phyloP scores from a whole-genome alignment of 1,140 invertebrate genomes.

The Orchesella cincta region DNA sequence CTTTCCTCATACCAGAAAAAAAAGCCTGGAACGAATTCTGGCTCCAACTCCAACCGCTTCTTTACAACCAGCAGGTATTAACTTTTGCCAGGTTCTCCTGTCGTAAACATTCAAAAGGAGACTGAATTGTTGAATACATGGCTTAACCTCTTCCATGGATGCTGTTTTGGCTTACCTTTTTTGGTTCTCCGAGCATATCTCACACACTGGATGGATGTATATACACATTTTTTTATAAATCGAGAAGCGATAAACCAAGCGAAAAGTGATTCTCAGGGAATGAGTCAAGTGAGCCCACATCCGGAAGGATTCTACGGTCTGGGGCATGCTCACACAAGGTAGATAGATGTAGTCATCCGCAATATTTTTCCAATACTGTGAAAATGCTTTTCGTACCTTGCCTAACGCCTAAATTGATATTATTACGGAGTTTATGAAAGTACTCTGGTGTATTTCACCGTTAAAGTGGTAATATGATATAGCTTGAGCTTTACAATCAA shows the following conservation, averaged over 20 bases:
- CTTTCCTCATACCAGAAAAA: not conserved
- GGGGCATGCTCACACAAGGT: too few species aligned
- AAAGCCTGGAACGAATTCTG: too few species aligned
- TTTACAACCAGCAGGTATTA: not conserved
- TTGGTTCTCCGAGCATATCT: slow-evolving; percentile 7
- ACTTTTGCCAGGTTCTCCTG: not conserved
- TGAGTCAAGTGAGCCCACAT: not conserved
- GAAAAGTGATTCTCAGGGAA: slow-evolving; percentile 9
- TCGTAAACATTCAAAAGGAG: not conserved
- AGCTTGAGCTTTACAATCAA: too few species aligned
- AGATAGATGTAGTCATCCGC: too few species aligned
- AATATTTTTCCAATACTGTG: too few species aligned
- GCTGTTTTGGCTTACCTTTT: slow-evolving; percentile 23
- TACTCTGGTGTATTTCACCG: too few species aligned
- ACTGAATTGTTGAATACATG: not conserved
- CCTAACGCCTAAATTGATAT: too few species aligned
- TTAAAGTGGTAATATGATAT: too few species aligned
- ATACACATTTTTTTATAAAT: not conserved
- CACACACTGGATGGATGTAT: not conserved
- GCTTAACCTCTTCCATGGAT: not conserved
- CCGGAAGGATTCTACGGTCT: too few species aligned
- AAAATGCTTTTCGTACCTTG: too few species aligned
- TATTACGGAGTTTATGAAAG: too few species aligned
- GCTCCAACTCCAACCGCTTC: not conserved
- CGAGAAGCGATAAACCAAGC: slow-evolving; percentile 18